Base-by-base conservation (phyloP, 64 coral and sea anemone genomes). In the Montipora foliosa region DNA sequence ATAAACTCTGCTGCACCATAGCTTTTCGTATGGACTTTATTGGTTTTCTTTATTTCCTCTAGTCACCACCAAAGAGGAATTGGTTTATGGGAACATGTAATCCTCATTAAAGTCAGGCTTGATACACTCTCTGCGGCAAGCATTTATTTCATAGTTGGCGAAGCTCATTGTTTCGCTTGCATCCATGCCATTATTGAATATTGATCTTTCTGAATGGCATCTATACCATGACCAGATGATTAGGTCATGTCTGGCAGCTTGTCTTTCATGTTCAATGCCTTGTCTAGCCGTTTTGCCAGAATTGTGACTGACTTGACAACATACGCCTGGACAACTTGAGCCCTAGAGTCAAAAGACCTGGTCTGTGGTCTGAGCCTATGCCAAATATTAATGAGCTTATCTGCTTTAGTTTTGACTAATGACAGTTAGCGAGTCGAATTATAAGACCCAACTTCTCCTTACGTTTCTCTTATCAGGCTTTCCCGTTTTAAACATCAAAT, bases 101-200 rank as follows among this genome's bases (percentile, higher is more conserved):
- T 91, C 89, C 19, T 82, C 64, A 47, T 91, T 91, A 3, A 90
- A 47, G 17, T 80, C 88, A n/a, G 88, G 76, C 48, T 90, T 90
- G 44, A 90, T 79, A 8, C 88, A 90, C 77, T 80, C 88, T 68
- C 76, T 19, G 47, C 88, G 59, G 7, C 76, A 4, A 10, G 22
- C 19, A 70, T 90, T 90, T 6, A 80, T 9, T 5, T 89, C 76
- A 80, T 80, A 90, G 19, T 69, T 90, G 13, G 88, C 88, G 79
- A 46, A 80, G 16, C 76, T 67, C 64, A 81, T 53, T 46, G 64
- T 80, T 67, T 90, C 88, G 24, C 74, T 46, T 4, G 78, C 19
- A 14, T 8, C 17, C 64, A 91, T 73, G 16, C 67, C 78, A 51
- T 91, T 37, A 61, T 50, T 52, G 4, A 52, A 79, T 53, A 5